Percentiles rank a stretch among this genome's conserved stretches.
These are phyloP conservation scores for Oscheius sp. DNA, from an alignment of 2,888 invertebrate genomes.

Conservation along the genomic window DNA sequence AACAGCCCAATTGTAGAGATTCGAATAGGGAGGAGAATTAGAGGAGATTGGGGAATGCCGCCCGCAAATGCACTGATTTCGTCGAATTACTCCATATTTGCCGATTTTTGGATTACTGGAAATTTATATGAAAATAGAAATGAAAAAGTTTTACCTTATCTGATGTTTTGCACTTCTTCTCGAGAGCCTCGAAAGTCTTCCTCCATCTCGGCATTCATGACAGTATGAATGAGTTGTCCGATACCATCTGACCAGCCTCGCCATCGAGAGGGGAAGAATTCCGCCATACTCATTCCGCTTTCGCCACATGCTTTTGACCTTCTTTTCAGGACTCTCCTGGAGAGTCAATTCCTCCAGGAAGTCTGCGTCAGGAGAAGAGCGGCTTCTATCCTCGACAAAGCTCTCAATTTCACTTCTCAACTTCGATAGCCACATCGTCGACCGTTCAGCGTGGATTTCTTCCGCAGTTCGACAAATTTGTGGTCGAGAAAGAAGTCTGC, in stretches of 20 bases:
- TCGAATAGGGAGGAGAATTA: neutral
- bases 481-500: conserved; percentile 7
- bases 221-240: conserved; percentile 1
- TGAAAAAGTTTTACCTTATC: conserved; percentile 1
- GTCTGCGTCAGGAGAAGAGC: conserved; percentile 3
- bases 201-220: neutral
- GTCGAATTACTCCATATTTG: conserved; percentile 24
- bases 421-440: conserved; percentile 27
- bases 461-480: conserved; percentile 13
- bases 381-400: conserved; percentile 22
- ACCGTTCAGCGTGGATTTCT: conserved; percentile 23
- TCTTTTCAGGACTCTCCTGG: neutral
- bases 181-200: conserved; percentile 18
- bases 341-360: neutral
- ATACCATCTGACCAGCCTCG: conserved; percentile 28
- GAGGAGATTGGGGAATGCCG: neutral
- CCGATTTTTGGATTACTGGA: conserved; percentile 11
- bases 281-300: conserved; percentile 23
- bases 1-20: conserved; percentile 27
- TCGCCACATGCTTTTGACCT: conserved; percentile 1
- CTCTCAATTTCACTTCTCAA: conserved; percentile 26
- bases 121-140: neutral
- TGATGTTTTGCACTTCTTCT: conserved; percentile 7
- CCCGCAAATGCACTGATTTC: conserved; percentile 31
- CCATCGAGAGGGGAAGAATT: conserved; percentile 9